phyloP scores from a whole-genome alignment of 2,113 vertebrate species.

The Pogona vitticeps region DNA sequence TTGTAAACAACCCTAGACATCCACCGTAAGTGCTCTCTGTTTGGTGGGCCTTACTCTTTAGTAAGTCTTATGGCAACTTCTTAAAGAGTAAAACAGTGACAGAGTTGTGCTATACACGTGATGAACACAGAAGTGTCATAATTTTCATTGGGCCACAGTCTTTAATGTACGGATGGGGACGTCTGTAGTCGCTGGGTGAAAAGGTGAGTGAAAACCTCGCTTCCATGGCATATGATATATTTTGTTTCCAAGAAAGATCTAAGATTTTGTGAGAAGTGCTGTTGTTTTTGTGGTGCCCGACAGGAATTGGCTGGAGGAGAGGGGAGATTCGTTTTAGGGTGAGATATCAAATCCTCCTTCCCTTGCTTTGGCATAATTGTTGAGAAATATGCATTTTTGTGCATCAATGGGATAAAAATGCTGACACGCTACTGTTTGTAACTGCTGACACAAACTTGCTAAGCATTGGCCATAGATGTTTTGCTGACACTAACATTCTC shows the following conservation, averaged over 20 bases:
- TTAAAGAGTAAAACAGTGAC: background rate
- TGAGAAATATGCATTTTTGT: conserved; percentile 60
- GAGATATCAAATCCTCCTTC: conserved; percentile 52
- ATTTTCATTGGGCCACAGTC: background rate
- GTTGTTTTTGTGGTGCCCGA: background rate
- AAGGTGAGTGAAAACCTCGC: background rate
- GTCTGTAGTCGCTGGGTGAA: background rate
- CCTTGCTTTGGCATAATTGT: conserved; percentile 66
- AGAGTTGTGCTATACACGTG: background rate
- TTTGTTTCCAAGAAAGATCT: background rate
- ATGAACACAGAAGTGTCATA: too few relatives aligned
- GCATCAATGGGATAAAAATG: conserved; percentile 67
- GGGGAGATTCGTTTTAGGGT: conserved; percentile 59
- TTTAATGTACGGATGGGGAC: too few relatives aligned
- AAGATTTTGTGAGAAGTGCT: background rate
- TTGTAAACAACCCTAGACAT: too few relatives aligned
- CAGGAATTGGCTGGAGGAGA: conserved; percentile 44
- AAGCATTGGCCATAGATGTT: conserved; percentile 42
- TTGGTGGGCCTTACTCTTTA: background rate
- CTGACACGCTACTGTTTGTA: conserved; percentile 64
- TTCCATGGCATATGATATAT: background rate
- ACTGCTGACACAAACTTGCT: conserved; percentile 71
- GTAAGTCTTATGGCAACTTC: background rate
- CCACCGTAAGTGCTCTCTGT: background rate
- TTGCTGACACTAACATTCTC: conserved; percentile 71